Conservation (phyloP, 1,140 invertebrate species). For the Zophobas atratus region DNA sequence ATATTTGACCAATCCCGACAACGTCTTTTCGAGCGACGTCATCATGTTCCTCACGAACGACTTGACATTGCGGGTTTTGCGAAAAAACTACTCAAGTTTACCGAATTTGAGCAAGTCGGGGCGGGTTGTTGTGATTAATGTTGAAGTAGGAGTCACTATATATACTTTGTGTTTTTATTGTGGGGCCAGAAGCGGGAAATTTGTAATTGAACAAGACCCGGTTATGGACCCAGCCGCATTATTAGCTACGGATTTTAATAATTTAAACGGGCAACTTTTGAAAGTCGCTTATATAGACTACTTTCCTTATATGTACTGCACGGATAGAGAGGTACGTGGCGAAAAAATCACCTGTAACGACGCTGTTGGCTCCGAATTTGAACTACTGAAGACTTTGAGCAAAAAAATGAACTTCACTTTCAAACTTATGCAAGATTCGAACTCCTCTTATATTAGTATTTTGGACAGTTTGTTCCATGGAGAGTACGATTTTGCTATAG, state of each 20-base stretch:
- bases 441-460: not conserved
- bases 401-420: not conserved
- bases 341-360: not conserved
- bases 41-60: not conserved
- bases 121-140: not conserved
- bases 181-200: not conserved
- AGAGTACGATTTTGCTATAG: not conserved
- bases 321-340: not conserved
- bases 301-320: not conserved
- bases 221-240: not conserved
- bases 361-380: not conserved
- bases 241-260: not conserved
- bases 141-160: not conserved
- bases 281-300: conserved; percentile 1
- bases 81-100: not conserved
- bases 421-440: not conserved
- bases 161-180: not conserved
- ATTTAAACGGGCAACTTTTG: not conserved
- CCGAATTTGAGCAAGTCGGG: not conserved
- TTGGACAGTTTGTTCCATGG: not conserved
- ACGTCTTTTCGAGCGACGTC: not conserved
- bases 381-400: not conserved
- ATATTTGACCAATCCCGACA: not conserved
- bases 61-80: not conserved
- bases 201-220: not conserved